These are phyloP conservation scores for Eolophus roseicapilla DNA, from an alignment of 2,113 vertebrate genomes.

Conservation along the genomic window DNA sequence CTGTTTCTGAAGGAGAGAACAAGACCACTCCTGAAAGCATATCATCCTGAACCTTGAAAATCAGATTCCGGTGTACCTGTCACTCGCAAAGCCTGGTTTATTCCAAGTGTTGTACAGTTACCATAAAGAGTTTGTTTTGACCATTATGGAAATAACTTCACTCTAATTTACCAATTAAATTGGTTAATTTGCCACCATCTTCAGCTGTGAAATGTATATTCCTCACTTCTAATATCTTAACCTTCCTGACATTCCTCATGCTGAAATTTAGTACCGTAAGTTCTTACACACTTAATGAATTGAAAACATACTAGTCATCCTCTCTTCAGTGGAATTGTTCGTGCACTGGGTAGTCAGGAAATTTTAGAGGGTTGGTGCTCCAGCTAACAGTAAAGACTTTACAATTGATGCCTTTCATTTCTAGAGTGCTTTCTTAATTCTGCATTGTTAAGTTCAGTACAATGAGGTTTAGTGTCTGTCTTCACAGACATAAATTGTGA, in stretches of 20 bases:
- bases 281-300: not conserved
- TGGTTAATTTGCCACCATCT: not conserved
- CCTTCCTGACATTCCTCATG: not conserved
- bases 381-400: not conserved
- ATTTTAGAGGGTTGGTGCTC: not conserved
- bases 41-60: slow-evolving; percentile 12
- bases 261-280: not conserved
- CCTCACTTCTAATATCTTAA: not conserved
- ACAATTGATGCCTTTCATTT: not conserved
- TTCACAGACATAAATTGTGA: not conserved
- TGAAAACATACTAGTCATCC: not conserved
- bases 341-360: not conserved
- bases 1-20: slow-evolving; percentile 30
- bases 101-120: not conserved
- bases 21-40: not conserved
- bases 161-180: not conserved
- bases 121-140: not conserved
- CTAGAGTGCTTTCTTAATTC: not conserved
- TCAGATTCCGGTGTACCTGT: not conserved
- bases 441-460: not conserved
- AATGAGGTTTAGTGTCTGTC: not conserved
- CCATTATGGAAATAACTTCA: not conserved
- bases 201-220: not conserved
- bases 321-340: not conserved
- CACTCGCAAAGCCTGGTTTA: not conserved